These are phyloP conservation scores for Rhinogobio ventralis DNA, from an alignment of 2,797 vertebrate species.

Conservation along the genomic window DNA sequence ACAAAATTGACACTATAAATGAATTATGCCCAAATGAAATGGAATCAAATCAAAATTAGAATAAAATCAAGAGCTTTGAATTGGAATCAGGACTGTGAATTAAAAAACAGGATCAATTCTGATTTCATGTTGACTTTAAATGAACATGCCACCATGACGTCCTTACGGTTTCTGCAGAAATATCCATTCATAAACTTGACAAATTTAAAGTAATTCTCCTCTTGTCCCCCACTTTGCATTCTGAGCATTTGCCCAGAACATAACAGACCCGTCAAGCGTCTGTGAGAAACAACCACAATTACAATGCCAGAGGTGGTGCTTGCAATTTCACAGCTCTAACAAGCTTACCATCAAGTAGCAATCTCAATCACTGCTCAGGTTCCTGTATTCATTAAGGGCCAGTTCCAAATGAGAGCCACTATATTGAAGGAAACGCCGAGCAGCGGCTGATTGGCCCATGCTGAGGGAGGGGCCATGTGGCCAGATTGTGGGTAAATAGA, in stretches of 20 bases:
- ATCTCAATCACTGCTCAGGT: conserved; percentile 77
- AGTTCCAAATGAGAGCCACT: conserved; percentile 71
- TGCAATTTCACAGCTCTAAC: conserved; percentile 75
- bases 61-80: neutral
- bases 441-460: conserved; percentile 59
- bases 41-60: neutral
- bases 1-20: neutral
- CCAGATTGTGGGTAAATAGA: conserved; percentile 64
- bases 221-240: conserved; percentile 35
- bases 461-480: conserved; percentile 49
- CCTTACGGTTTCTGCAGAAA: conserved; percentile 11
- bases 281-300: conserved; percentile 52
- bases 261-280: conserved; percentile 51
- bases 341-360: conserved; percentile 78
- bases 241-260: conserved; percentile 32
- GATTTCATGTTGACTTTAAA: neutral
- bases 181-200: conserved; percentile 31
- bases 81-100: neutral
- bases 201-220: conserved; percentile 24
- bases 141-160: neutral
- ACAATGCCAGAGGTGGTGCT: conserved; percentile 69
- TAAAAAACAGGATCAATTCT: neutral
- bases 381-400: conserved; percentile 79
- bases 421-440: conserved; percentile 71
- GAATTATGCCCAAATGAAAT: neutral